Conservation (phyloP, 2,888 invertebrate species). For the Crematogaster levior region DNA sequence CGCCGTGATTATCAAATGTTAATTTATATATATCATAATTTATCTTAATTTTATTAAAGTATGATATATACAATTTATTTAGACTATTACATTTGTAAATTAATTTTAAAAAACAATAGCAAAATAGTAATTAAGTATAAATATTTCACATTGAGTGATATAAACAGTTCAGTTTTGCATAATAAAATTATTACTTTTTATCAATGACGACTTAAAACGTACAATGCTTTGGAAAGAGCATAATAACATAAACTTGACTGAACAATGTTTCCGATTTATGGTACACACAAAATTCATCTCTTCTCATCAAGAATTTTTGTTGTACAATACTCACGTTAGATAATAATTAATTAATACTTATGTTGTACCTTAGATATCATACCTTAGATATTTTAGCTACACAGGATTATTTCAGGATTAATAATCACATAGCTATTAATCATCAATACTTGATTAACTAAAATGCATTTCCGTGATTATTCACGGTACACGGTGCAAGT, state of each 20-base stretch:
- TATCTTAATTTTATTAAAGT: background rate
- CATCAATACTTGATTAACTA: background rate
- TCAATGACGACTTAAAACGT: background rate
- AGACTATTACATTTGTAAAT: background rate
- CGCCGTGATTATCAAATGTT: background rate
- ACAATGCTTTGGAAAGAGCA: background rate
- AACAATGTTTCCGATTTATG: background rate
- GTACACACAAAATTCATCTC: background rate
- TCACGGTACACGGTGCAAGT: background rate
- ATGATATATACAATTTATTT: background rate
- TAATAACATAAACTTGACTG: conserved; percentile 31
- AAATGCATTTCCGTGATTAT: background rate
- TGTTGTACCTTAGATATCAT: too few relatives aligned
- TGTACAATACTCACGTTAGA: too few relatives aligned
- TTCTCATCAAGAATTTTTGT: background rate
- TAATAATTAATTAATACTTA: too few relatives aligned
- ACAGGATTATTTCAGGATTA: too few relatives aligned
- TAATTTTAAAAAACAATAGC: background rate
- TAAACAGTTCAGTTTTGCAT: background rate
- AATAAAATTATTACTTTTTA: background rate
- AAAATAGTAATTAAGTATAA: background rate
- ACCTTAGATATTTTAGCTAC: background rate
- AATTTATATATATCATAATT: background rate
- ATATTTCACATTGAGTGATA: background rate
- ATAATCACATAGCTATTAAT: background rate